Evolutionary conservation across 2,797 vertebrate species (phyloP).

Genomic region (Coccyzus lansbergi): DNA sequence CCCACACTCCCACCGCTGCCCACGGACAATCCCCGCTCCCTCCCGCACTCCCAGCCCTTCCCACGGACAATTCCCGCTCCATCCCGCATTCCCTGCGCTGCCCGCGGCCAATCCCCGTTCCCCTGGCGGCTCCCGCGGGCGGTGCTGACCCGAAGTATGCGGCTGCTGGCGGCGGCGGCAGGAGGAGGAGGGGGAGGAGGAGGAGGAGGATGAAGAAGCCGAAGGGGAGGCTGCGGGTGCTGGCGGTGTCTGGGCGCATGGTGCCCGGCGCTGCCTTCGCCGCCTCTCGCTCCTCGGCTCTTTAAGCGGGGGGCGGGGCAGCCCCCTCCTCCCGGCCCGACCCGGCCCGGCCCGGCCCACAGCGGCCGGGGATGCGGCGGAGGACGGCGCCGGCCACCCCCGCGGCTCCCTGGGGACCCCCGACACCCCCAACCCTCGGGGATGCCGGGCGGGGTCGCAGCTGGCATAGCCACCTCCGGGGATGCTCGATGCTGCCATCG

Average conservation of each 20-base stretch:
- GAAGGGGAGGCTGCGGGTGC: conserved; percentile 83
- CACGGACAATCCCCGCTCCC: too few species aligned
- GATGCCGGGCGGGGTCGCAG: too few species aligned
- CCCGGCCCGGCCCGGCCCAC: conserved; percentile 40
- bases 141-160: conserved; percentile 81
- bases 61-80: background rate
- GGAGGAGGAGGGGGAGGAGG: conserved; percentile 63
- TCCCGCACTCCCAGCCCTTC: background rate
- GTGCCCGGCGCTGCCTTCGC: conserved; percentile 85
- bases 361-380: background rate
- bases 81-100: background rate
- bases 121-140: background rate
- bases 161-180: conserved; percentile 78
- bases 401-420: background rate
- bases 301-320: conserved; percentile 70
- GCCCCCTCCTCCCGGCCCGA: conserved; percentile 20
- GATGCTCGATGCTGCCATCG: background rate
- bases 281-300: conserved; percentile 82
- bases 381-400: background rate
- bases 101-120: background rate
- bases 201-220: conserved; percentile 81
- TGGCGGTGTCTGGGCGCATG: conserved; percentile 87
- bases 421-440: background rate
- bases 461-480: fast-evolving
- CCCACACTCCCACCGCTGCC: too few species aligned